Base-by-base conservation (phyloP, 1,140 invertebrate species). In the Apis cerana region DNA sequence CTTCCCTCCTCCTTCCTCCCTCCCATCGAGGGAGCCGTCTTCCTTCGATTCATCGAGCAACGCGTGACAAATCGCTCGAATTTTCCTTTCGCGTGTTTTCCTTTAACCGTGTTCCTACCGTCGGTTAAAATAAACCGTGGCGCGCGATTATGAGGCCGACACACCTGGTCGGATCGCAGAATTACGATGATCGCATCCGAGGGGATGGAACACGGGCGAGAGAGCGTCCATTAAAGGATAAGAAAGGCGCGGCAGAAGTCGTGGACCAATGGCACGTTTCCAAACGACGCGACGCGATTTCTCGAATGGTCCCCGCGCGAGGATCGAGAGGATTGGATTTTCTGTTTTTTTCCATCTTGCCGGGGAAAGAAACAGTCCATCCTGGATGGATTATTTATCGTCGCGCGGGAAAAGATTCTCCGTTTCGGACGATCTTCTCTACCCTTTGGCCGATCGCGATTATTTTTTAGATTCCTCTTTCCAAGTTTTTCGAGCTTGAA, bases 71-170 rank as follows among this genome's bases (percentile, higher is more conserved):
- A 79, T 71, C 59, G 68, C 3, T n/a, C n/a, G n/a, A 56, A 67
- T 75, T 75, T 75, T 81, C 75, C 71, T 43, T 43, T 23, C 69
- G 56, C 75, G 59, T n/a, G n/a, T n/a, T 8, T 11, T 50, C 21
- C 70, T 80, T 80, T 70, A 59, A n/a, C 48, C 68, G 19, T 33
- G 33, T 48, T 5, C 19, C 43, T 59, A 48, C 56, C 48, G n/a
- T 5, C 61, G 23, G 27, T 56, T 56, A 15, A 61, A 76, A 74
- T 43, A 75, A 86, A 64, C 80, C 79, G n/a, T n/a, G n/a, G n/a
- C n/a, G 15, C 19, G 59, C 27, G 61, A 75, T 81, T 67, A 81
- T 81, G 69, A 17, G 48, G 23, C 48, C 59, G 48, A 69, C 27
- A 48, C 52, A 19, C 27, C 12, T 19, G 27, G 43, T 12, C n/a